Base-by-base conservation (phyloP, 2,888 invertebrate species). In the Andrena haemorrhoa region DNA sequence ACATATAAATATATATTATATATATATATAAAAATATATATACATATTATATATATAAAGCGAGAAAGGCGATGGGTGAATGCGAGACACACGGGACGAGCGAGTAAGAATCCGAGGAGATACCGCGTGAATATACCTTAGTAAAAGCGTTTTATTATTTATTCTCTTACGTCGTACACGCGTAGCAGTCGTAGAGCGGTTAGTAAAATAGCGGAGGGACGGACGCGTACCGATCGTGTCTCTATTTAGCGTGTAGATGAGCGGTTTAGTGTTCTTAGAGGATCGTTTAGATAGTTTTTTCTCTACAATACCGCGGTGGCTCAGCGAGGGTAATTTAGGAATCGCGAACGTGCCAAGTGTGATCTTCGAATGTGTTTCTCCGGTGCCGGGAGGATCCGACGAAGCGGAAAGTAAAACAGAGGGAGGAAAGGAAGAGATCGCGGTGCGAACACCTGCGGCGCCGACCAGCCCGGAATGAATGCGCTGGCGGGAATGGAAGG, bases 81-180 rank as follows among this genome's bases (percentile, higher is more conserved):
- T 47, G 68, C 49, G 65, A 66, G 75, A n/a, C 76, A 5, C 41
- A 79, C 76, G 70, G n/a, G 72, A 84, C 35, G 77, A 23, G 63
- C n/a, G 77, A 53, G 53, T 73, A 74, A 61, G 70, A 56, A 56
- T 70, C 49, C 68, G 56, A 33, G 75, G 70, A 82, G 81, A 75
- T 85, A 84, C 85, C 87, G 83, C 84, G 86, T 84, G 83, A 79
- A 71, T 71, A 56, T 77, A 61, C 71, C 85, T 82, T 86, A 89
- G 90, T 84, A 88, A 90, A 41, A 91, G 89, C 89, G 90, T 92
- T 91, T 92, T 92, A 92, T 93, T 93, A 93, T 93, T 94, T 93
- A 93, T 93, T 94, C 90, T 93, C 91, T 92, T 92, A 91, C 90
- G 90, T 92, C 91, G 90, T 91, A 89, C 83, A 86, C 78, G 83